Base-by-base conservation (phyloP, 1,140 invertebrate genomes). In the Aphaenogaster rudis region DNA sequence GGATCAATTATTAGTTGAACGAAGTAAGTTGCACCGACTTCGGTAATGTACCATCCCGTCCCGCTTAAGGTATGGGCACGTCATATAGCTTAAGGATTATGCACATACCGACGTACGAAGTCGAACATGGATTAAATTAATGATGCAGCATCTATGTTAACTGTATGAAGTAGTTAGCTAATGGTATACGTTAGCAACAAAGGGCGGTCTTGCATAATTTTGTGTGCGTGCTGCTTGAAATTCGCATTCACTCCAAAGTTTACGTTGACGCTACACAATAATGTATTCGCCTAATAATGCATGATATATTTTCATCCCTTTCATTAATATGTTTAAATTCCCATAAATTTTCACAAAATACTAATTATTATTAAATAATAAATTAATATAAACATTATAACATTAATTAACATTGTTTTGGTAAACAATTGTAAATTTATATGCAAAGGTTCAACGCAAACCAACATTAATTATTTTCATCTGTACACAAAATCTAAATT, bases 1-100 rank as follows among this genome's bases (percentile, higher is more conserved):
- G 71, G 89, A 91, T 91, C 88, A 91, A 91, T 91, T 91, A 91
- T 86, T 90, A 91, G 90, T 88, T 79, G 89, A 86, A 86, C 59
- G 89, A 91, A 90, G 74, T 90, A 78, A 90, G 74, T 90, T 91
- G 87, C 89, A 86, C 80, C 77, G 77, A 91, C 90, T 88, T 88
- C n/a, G 64, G 66, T 59, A 90, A 90, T 86, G 87, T 78, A 86
- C 80, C 74, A 79, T 69, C 80, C 77, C 59, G 45, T 45, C 36
- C 59, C 48, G 21, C 36, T 86, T 78, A 81, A 89, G 63, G 57
- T 50, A 71, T n/a, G 39, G 39, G 21, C 78, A 9, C 50, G 48
- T 59, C 67, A 61, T 52, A 59, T 77, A 87, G 69, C 77, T 72
- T 61, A 71, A 42, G 42, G 77, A 87, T 89, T 89, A 86, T 86